These are phyloP conservation scores for Hylyphantes graminicola DNA, from an alignment of 1,140 invertebrate species.

Conservation along the genomic window DNA sequence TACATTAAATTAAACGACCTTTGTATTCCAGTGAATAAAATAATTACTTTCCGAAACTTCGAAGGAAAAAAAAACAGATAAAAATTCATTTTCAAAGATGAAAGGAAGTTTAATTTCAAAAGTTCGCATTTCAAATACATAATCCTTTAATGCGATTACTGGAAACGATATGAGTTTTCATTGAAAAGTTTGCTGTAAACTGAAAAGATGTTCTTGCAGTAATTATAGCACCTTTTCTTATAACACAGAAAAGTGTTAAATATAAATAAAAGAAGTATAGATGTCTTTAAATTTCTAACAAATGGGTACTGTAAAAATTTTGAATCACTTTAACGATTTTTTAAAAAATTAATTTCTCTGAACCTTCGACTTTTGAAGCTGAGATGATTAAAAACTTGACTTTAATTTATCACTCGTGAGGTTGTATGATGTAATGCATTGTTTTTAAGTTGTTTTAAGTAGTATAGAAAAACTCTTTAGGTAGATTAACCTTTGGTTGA, in stretches of 20 bases:
- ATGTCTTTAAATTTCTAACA: no score
- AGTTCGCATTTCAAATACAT: slow-evolving; percentile 16
- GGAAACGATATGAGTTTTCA: slow-evolving; percentile 27
- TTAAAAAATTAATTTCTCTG: no score
- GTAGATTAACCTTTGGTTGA: no score
- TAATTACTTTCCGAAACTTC: slow-evolving; percentile 15
- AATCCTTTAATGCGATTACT: slow-evolving; percentile 34
- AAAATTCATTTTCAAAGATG: slow-evolving; percentile 14
- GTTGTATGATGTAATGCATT: no score
- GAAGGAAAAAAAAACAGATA: slow-evolving; percentile 13
- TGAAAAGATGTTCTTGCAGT: not conserved
- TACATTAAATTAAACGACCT: not conserved
- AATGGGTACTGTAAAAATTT: no score
- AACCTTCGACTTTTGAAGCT: no score
- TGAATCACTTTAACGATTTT: no score
- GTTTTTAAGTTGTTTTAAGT: no score
- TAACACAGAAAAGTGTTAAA: not conserved
- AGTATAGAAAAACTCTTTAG: no score
- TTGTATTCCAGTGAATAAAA: slow-evolving; percentile 6
- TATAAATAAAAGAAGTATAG: no score
- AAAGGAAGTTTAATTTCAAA: slow-evolving; percentile 29
- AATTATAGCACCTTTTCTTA: not conserved
- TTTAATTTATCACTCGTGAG: no score
- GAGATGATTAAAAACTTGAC: no score
- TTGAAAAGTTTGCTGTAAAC: slow-evolving; percentile 1